A percentile compares a stretch with the other conserved stretches of the same genome.
These are phyloP conservation scores for Poecilia velifera DNA, from an alignment of 2,797 vertebrate genomes.

Conservation along the genomic window DNA sequence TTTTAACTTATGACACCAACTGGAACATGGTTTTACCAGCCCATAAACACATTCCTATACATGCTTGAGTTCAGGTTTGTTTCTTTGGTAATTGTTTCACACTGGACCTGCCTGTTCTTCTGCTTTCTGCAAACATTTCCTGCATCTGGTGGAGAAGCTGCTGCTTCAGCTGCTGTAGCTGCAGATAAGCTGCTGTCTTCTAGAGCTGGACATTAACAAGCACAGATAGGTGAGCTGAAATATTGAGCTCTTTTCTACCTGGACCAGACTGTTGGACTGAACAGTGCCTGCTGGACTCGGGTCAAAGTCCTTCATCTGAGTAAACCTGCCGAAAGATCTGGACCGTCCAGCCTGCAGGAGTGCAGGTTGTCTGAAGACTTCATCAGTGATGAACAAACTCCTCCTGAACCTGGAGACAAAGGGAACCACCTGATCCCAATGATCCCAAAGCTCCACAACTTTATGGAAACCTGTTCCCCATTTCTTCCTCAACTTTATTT, in stretches of 20 bases:
- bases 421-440: constrained; percentile 13
- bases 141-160: neutral
- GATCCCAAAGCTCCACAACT: constrained; percentile 23
- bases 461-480: neutral
- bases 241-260: neutral
- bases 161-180: neutral
- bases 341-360: neutral
- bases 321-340: neutral
- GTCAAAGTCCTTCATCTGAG: neutral
- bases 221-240: neutral
- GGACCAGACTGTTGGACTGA: neutral
- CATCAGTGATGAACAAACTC: neutral
- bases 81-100: constrained; percentile 1
- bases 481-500: neutral
- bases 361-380: neutral
- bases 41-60: neutral
- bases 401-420: neutral
- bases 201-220: neutral
- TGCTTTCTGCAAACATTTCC: neutral
- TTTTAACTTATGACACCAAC: neutral
- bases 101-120: neutral
- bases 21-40: neutral
- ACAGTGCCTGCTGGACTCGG: neutral
- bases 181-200: neutral
- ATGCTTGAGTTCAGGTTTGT: neutral